Percentiles rank a stretch among this genome's conserved stretches.
These are phyloP conservation scores for Synanthedon formicaeformis DNA, from an alignment of 2,888 invertebrate genomes.

Conservation along the genomic window DNA sequence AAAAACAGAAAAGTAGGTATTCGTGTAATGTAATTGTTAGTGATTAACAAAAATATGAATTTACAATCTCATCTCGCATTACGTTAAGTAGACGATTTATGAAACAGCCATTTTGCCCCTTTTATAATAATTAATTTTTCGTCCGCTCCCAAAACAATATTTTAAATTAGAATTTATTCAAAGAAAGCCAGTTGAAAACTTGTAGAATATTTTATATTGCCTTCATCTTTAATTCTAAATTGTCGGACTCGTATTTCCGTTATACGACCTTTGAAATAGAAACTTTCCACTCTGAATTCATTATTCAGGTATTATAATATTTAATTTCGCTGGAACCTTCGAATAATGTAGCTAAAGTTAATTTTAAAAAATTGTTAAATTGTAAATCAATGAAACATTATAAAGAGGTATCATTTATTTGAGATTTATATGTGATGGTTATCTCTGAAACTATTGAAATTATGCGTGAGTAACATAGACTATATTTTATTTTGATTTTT, in stretches of 20 bases:
- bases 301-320: background rate
- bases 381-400: too few relatives aligned
- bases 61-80: background rate
- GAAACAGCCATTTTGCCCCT: background rate
- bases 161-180: background rate
- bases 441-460: too few relatives aligned
- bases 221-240: background rate
- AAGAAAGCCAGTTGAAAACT: background rate
- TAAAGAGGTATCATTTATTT: too few relatives aligned
- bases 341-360: too few relatives aligned
- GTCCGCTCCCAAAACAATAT: background rate
- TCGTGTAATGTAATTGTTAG: background rate
- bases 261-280: background rate
- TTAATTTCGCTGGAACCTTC: too few relatives aligned
- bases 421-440: too few relatives aligned
- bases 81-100: background rate
- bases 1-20: too few relatives aligned
- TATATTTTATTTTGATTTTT: too few relatives aligned
- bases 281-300: background rate
- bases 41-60: background rate
- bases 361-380: too few relatives aligned
- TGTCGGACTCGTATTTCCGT: background rate
- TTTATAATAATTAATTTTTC: background rate
- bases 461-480: too few relatives aligned
- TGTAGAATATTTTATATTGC: background rate